These are phyloP conservation scores for Drosophila carrolli DNA, from an alignment of 1,140 invertebrate species.

Conservation along the genomic window DNA sequence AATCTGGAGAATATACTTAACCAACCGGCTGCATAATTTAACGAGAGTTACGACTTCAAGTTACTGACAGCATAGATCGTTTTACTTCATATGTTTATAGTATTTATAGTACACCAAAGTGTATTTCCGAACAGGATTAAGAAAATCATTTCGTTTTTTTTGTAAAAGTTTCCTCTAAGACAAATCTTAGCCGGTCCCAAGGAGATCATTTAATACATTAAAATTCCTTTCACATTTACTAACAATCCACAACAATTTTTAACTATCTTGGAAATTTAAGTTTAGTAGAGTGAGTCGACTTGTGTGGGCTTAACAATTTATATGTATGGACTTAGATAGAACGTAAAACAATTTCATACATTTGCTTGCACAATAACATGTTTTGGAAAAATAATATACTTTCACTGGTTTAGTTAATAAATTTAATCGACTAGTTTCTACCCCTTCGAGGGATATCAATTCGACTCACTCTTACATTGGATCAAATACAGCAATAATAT, in stretches of 20 bases:
- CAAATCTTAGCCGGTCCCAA: not conserved
- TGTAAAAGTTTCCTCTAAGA: constrained; percentile 6
- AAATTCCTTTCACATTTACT: constrained; percentile 1
- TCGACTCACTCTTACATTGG: not conserved
- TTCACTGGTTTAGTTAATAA: too few species aligned
- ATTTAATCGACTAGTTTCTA: too few species aligned
- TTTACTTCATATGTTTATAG: constrained; percentile 13
- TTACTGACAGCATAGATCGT: constrained; percentile 17
- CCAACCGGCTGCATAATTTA: constrained; percentile 1
- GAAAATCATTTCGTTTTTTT: not conserved
- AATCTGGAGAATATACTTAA: constrained; percentile 36
- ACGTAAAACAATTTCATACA: too few species aligned
- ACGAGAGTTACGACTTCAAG: not conserved
- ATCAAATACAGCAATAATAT: constrained; percentile 43
- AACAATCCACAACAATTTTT: constrained; percentile 16
- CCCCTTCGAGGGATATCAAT: not conserved
- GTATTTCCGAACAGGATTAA: constrained; percentile 1
- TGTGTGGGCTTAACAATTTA: not conserved
- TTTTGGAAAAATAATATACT: too few species aligned
- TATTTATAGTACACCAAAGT: constrained; percentile 6
- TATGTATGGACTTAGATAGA: too few species aligned
- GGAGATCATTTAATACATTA: constrained; percentile 7
- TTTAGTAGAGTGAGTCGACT: not conserved
- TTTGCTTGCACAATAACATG: too few species aligned
- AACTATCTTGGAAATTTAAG: not conserved